phyloP scores from a whole-genome alignment of 2,797 vertebrate species.

The Furcifer pardalis region DNA sequence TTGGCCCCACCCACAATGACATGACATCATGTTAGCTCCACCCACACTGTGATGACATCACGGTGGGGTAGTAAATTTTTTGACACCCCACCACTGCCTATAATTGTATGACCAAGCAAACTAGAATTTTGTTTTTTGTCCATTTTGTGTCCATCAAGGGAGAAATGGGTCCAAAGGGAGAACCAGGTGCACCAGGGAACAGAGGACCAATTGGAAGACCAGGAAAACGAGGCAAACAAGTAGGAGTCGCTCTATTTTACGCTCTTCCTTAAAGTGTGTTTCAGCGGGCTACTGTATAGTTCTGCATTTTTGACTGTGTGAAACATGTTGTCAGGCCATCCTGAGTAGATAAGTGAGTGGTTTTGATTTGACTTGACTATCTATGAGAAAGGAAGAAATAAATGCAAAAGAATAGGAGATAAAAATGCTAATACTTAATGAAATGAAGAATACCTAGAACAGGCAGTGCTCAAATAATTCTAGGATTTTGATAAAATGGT shows the following conservation, averaged over 20 bases:
- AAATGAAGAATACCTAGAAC: background rate
- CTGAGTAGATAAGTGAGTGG: background rate
- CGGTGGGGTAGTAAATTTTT: no score
- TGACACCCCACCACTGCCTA: no score
- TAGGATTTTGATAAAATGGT: background rate
- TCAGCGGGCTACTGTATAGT: fast-evolving
- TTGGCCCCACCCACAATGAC: no score
- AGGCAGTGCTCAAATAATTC: background rate
- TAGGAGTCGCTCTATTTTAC: constrained; percentile 60
- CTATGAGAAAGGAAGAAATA: background rate
- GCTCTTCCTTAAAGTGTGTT: background rate
- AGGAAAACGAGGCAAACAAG: constrained; percentile 97
- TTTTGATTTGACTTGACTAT: no score
- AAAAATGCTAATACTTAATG: background rate
- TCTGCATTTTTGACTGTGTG: background rate
- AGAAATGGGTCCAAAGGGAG: constrained; percentile 98
- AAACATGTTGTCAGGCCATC: background rate
- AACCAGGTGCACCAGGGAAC: constrained; percentile 89
- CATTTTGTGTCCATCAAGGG: constrained; percentile 76
- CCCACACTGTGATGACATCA: no score
- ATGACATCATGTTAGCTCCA: no score
- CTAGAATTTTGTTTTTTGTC: constrained; percentile 34
- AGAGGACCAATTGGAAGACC: constrained; percentile 95
- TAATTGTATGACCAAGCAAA: background rate
- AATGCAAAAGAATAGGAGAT: no score